Evolutionary conservation across 2,888 invertebrate species (phyloP), one percentile per base, ranked within the genome.

Genomic region (Drosophila helvetica): DNA sequence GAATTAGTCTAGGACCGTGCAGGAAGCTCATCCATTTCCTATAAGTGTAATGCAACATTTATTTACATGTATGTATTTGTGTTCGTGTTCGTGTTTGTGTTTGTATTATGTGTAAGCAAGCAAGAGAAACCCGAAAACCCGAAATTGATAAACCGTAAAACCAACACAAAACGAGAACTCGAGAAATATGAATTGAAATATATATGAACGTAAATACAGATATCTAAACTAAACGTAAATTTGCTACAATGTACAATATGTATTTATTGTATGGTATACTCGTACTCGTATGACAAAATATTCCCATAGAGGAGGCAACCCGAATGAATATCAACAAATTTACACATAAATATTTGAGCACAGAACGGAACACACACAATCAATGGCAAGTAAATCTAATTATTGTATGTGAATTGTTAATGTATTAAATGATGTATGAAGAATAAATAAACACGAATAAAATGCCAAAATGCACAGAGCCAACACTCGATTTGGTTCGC

Each of bases 381-480:
- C 88, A 86, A 85, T 66, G 77, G 69, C 75, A 86, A 77, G 70
- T 83, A 84, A 87, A 87, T 79, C 77, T 81, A 80, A 78, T 77
- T 77, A 88, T 74, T 88, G 80, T 80, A 88, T 86, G 88, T 88
- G 76, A 86, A 80, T 79, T 86, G 85, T 86, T 88, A 80, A 86
- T 80, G 85, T 88, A 84, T 84, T 87, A 71, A 80, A 80, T 58
- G 69, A 80, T 83, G 79, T 80, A 88, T 70, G 77, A 70, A 58
- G 69, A 78, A 79, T 71, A 85, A 71, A 77, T 60, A 75, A 74
- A 75, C 48, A 56, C 42, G 30, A 65, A 48, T 42, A 70, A 47
- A 46, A 61, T 51, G 18, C 25, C 53, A 22, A 47, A 42, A 30
- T 10, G 33, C 33, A 33, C 33, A 33, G 12, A 33, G 33, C 33